Evolutionary conservation across 2,797 vertebrate species (phyloP), one percentile per base, ranked within the genome.

Genomic region (Pogoniulus pusillus): DNA sequence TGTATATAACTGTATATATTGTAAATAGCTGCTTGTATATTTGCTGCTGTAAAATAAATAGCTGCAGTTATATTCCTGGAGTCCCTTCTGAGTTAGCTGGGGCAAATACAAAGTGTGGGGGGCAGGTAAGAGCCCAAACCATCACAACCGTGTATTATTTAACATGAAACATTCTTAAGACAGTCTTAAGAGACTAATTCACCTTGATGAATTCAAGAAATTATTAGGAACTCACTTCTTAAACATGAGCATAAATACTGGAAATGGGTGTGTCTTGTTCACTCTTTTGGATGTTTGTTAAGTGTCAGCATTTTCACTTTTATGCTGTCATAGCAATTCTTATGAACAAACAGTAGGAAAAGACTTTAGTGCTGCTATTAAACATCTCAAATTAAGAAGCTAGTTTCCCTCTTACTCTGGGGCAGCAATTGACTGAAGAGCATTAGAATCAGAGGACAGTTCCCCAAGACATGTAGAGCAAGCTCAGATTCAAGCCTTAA

Each of bases 131-230:
- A n/a, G n/a, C n/a, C n/a, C n/a, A n/a, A n/a, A n/a, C n/a, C n/a
- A n/a, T n/a, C n/a, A n/a, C n/a, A n/a, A n/a, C n/a, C n/a, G 63
- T n/a, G 18, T 49, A 74, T 37, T 55, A 70, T 22, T 85, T 85
- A 45, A 89, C 92, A 85, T 32, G 51, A 91, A 94, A 84, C 49
- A 49, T 74, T 55, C 37, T 84, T 26, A 89, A 79, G 80, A 70
- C 43, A 82, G 27, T 64, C 12, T 83, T 58, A 89, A 14, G 29
- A 83, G 35, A 60, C 89, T 41, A 82, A 80, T 63, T 86, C 9
- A 77, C 66, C 65, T 77, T 74, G 54, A 77, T 57, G 35, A 83
- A 85, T 54, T 88, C 35, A 90, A 57, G 19, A 83, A 77, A 8
- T 30, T 57, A 54, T 59, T 77, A 78, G 62, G 34, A 87, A 91